Base-by-base conservation (phyloP, 2,797 vertebrate genomes). In the Melanotaenia parkinsoni region DNA sequence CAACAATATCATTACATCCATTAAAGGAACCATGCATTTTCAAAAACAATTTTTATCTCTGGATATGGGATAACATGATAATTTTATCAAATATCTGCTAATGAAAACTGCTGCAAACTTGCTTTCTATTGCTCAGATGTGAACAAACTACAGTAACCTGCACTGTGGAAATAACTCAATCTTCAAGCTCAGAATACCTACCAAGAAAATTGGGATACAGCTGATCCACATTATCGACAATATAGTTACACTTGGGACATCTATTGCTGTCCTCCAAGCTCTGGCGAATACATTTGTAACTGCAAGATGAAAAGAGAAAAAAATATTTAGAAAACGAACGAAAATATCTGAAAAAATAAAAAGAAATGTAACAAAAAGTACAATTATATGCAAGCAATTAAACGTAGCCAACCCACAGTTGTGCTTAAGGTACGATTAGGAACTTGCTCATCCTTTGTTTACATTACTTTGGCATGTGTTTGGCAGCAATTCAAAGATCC, bases 221-320 rank as follows among this genome's bases (percentile, higher is more conserved):
- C 93, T 99, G 98, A 89, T 99, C 98, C 88, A 98, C 96, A 58
- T 99, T 99, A 90, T 99, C 98, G 74, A 99, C 97, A 62, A 98
- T 95, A 83, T 98, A 99, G 93, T 99, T 99, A 93, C 98, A 99
- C 92, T 99, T 99, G 38, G 98, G 98, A 86, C 98, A 99, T 83
- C 98, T 95, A 92, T 99, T 99, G 89, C 97, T 99, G 88, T 98
- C 98, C 84, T 99, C 98, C 90, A 99, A 92, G 92, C 98, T 99
- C 91, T 98, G 97, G 68, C 98, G 96, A 91, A 99, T 99, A 92
- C 98, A 99, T 84, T 97, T 98, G 89, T 97, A 99, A 93, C 98
- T 99, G 92, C 22, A 82, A 62, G 20, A 63, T 71, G 18, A 63
- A 67, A 63, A 72, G 5, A 13, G 0, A 0, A 18, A 43, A 43